Conservation (phyloP, 1,140 invertebrate genomes). For the Leptinotarsa texana region DNA sequence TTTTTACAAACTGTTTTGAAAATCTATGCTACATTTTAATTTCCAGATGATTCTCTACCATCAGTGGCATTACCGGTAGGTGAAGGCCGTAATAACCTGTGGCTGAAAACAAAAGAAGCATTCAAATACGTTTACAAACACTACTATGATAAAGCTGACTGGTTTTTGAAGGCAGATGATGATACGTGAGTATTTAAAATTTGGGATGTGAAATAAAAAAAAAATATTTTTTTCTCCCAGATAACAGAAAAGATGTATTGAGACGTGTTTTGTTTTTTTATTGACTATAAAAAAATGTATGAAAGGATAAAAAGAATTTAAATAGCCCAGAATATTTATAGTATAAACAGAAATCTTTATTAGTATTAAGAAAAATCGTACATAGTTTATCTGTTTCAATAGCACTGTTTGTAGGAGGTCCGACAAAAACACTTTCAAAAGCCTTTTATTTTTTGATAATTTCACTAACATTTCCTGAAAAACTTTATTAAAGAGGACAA, state of each 20-base stretch:
- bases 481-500: too few species aligned
- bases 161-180: constrained; percentile 95
- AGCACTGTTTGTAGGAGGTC: too few species aligned
- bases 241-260: not conserved
- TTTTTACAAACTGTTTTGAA: too few species aligned
- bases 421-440: too few species aligned
- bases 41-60: constrained; percentile 69
- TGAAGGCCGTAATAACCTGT: constrained; percentile 88
- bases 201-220: not conserved
- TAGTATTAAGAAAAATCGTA: too few species aligned
- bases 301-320: too few species aligned
- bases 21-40: not conserved
- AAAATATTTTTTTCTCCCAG: too few species aligned
- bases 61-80: constrained; percentile 74
- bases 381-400: too few species aligned
- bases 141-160: constrained; percentile 82
- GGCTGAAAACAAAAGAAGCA: constrained; percentile 95
- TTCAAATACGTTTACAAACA: constrained; percentile 87
- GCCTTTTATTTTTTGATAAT: too few species aligned
- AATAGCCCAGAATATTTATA: too few species aligned
- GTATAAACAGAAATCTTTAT: too few species aligned
- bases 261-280: not conserved
- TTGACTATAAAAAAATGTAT: not conserved
- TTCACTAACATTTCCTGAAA: too few species aligned
- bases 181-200: constrained; percentile 73